These are phyloP conservation scores for Amazona guildingii DNA, from an alignment of 2,113 vertebrate species.

Conservation along the genomic window DNA sequence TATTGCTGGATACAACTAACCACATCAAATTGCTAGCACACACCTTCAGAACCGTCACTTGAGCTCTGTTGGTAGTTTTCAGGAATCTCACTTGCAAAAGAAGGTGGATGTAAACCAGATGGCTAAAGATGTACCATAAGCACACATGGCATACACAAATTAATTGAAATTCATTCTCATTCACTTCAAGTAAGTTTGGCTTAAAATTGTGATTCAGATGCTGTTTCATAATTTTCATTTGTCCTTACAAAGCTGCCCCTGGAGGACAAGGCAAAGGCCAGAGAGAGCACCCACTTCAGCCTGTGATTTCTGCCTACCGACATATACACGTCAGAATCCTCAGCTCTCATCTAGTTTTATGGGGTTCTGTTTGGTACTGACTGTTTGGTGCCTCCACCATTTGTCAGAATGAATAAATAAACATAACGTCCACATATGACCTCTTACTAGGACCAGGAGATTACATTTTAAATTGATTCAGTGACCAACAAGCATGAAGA, in stretches of 20 bases:
- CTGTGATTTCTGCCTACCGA: background rate
- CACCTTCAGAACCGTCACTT: background rate
- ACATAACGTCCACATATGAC: background rate
- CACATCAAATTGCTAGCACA: background rate
- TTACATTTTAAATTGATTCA: background rate
- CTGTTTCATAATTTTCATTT: background rate
- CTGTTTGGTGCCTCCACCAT: background rate
- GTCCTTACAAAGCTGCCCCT: background rate
- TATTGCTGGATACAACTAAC: background rate
- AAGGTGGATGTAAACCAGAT: background rate
- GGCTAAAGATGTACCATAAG: background rate
- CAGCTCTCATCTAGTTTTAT: background rate
- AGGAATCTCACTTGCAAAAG: background rate
- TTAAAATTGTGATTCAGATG: background rate
- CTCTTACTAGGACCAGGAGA: background rate
- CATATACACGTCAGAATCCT: background rate
- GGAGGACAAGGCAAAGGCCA: background rate
- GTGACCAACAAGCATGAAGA: background rate
- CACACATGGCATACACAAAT: background rate
- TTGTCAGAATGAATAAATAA: background rate
- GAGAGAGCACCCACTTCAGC: background rate
- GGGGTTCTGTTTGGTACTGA: background rate
- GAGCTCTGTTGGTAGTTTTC: background rate
- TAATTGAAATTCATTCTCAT: background rate
- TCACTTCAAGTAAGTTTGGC: background rate